Percentiles rank a stretch among this genome's conserved stretches.
Evolutionary conservation across 2,113 vertebrate species (phyloP).

Genomic region (Pluvianellus socialis): DNA sequence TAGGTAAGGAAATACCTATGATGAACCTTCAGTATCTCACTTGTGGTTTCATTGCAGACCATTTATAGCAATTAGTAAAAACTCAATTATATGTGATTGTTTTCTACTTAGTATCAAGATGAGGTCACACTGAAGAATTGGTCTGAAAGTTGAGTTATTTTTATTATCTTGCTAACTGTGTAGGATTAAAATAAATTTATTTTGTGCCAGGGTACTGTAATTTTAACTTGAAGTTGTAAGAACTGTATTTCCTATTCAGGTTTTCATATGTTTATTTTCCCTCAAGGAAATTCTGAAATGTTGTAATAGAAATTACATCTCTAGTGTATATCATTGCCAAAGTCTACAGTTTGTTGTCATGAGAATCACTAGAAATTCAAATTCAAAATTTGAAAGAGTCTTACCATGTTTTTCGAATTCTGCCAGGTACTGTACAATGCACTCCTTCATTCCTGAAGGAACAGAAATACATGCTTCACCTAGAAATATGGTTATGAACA

Average conservation of each 20-base stretch:
- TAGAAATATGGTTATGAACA: not conserved
- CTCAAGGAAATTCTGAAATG: not conserved
- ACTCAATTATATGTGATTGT: not conserved
- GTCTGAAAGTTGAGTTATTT: not conserved
- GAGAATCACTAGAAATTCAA: not conserved
- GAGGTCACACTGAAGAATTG: not conserved
- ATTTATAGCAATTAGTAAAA: not conserved
- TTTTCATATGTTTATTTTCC: not conserved
- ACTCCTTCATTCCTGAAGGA: not conserved
- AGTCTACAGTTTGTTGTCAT: not conserved
- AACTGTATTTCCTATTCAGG: not conserved
- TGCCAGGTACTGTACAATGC: not conserved
- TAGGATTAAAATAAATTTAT: not conserved
- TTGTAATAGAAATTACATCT: not conserved
- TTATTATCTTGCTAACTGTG: not conserved
- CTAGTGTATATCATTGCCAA: not conserved
- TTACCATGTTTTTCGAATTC: not conserved
- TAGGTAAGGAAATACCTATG: not conserved
- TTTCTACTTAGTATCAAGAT: not conserved
- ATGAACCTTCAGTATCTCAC: not conserved
- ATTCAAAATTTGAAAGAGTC: not conserved
- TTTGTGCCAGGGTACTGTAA: not conserved
- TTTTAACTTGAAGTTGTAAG: not conserved
- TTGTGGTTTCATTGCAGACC: not conserved
- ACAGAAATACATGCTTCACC: not conserved